A percentile compares a stretch with the other conserved stretches of the same genome.
These are phyloP conservation scores for Etheostoma nigrum DNA, from an alignment of 2,797 vertebrate genomes.

Conservation along the genomic window DNA sequence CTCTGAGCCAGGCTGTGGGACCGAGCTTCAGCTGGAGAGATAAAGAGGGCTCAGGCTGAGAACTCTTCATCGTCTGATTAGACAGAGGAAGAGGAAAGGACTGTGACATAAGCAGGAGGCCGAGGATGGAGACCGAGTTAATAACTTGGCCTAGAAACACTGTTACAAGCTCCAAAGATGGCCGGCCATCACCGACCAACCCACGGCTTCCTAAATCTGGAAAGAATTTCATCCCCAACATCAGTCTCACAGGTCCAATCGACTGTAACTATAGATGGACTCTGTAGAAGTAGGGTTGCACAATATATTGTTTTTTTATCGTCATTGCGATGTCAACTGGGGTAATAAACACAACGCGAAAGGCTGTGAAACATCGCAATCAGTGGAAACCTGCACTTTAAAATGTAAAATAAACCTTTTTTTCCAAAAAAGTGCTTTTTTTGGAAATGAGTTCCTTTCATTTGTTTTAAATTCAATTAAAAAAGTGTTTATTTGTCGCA, in stretches of 20 bases:
- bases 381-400: no score
- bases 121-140: background rate
- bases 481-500: no score
- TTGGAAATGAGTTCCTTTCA: no score
- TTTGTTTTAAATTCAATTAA: no score
- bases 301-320: no score
- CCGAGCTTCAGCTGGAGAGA: slow-evolving; percentile 3
- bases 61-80: background rate
- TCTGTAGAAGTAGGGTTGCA: background rate
- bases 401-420: no score
- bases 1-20: background rate
- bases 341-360: no score
- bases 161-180: slow-evolving; percentile 1
- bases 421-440: no score
- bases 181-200: background rate
- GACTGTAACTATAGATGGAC: background rate
- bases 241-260: background rate
- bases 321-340: no score
- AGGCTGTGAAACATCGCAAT: no score
- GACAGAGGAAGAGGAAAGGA: background rate
- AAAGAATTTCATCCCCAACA: slow-evolving; percentile 10
- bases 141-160: slow-evolving; percentile 18
- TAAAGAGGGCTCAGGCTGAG: background rate
- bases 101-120: slow-evolving; percentile 9
- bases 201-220: background rate